A percentile compares a stretch with the other conserved stretches of the same genome.
phyloP scores from a whole-genome alignment of 2,113 vertebrate species.

The Trogon surrucura region DNA sequence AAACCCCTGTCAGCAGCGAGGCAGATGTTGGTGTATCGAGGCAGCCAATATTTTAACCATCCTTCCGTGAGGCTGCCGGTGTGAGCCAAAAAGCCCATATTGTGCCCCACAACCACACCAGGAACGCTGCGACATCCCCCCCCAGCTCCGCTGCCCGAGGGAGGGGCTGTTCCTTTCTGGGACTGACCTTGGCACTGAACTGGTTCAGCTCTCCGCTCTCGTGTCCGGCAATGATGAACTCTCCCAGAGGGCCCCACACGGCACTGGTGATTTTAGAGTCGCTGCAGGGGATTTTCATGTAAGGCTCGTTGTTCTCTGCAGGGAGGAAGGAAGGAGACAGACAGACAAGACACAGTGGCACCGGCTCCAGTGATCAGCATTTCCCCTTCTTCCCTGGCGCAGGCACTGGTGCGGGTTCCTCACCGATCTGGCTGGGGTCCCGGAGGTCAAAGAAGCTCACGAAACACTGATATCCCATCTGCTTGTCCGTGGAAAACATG shows the following conservation, averaged over 20 bases:
- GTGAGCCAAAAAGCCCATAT: not conserved
- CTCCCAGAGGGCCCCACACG: constrained; percentile 94
- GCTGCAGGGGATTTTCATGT: constrained; percentile 89
- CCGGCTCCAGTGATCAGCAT: fast-evolving
- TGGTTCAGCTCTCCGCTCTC: constrained; percentile 96
- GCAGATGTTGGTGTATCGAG: not conserved
- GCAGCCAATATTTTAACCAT: fast-evolving
- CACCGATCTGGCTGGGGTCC: constrained; percentile 91
- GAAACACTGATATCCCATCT: constrained; percentile 98
- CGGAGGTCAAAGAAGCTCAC: constrained; percentile 94
- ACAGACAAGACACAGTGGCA: not conserved
- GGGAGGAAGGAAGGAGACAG: not conserved
- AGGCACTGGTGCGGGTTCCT: not conserved
- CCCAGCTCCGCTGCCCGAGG: not conserved
- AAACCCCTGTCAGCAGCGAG: fast-evolving
- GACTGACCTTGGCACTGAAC: constrained; percentile 92
- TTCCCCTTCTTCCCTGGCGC: not conserved
- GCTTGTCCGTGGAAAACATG: constrained; percentile 99
- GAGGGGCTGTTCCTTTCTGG: not conserved
- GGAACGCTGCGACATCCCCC: fast-evolving
- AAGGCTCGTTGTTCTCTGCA: constrained; percentile 92
- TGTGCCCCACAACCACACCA: not conserved
- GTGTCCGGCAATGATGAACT: constrained; percentile 92
- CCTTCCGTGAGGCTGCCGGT: not conserved
- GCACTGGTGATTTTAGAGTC: constrained; percentile 97